These are phyloP conservation scores for Tetramorium simillimum DNA, from an alignment of 1,140 invertebrate genomes.

Conservation along the genomic window DNA sequence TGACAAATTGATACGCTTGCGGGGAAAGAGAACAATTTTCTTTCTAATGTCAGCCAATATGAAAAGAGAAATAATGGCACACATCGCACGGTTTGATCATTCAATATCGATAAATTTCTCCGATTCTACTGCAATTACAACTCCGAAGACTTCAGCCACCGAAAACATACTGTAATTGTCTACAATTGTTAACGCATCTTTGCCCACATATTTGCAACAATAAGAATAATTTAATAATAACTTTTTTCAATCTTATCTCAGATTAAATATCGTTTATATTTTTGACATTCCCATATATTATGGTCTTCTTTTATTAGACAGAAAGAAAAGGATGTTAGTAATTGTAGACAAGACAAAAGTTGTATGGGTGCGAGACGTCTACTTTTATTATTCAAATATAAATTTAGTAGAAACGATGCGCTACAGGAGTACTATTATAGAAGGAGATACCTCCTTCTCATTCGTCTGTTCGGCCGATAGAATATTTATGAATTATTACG, in stretches of 20 bases:
- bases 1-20: conserved; percentile 64
- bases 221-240: not conserved
- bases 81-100: not conserved
- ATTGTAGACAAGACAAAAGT: not conserved
- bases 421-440: not conserved
- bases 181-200: not conserved
- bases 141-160: not conserved
- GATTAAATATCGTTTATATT: not conserved
- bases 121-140: not conserved
- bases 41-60: conserved; percentile 11
- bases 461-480: not conserved
- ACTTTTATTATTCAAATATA: conserved; percentile 10
- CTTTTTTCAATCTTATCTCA: not conserved
- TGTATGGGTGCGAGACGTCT: not conserved
- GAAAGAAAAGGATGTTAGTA: not conserved
- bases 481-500: conserved; percentile 57
- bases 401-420: not conserved
- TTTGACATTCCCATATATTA: not conserved
- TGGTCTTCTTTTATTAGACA: not conserved
- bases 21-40: conserved; percentile 46
- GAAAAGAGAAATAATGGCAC: not conserved
- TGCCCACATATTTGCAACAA: not conserved
- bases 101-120: not conserved
- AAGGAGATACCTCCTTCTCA: not conserved
- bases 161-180: not conserved